Percentiles rank a stretch among this genome's conserved stretches.
phyloP scores from a whole-genome alignment of 2,797 vertebrate species.

The Atherinosoma microstoma region DNA sequence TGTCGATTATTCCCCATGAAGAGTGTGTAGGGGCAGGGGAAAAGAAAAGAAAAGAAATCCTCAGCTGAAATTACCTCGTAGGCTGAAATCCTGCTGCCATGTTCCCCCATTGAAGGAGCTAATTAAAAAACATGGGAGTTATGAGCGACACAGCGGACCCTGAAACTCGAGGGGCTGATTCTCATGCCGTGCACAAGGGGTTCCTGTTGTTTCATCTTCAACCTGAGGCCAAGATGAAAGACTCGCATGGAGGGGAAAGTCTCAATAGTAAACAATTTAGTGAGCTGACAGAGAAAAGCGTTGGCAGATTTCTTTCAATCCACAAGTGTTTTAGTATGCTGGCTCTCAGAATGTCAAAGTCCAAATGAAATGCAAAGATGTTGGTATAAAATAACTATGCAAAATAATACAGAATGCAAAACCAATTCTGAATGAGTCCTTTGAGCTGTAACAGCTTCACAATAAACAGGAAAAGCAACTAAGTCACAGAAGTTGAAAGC shows the following conservation, averaged over 20 bases:
- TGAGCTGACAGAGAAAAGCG: neutral
- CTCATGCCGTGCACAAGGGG: slow-evolving; percentile 37
- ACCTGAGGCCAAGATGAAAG: slow-evolving; percentile 44
- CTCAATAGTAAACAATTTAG: slow-evolving; percentile 43
- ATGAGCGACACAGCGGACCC: slow-evolving; percentile 18
- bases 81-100: slow-evolving; percentile 78
- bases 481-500: neutral
- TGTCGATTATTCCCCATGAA: slow-evolving; percentile 67
- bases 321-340: neutral
- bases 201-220: slow-evolving; percentile 58
- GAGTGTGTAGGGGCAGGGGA: slow-evolving; percentile 43
- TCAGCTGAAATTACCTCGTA: slow-evolving; percentile 66
- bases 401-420: slow-evolving; percentile 2
- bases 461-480: neutral
- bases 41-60: slow-evolving; percentile 54
- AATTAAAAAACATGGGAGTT: slow-evolving; percentile 75
- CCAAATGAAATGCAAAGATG: neutral
- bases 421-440: neutral
- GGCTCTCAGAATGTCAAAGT: neutral
- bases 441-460: neutral
- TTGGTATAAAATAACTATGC: neutral
- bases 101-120: slow-evolving; percentile 66
- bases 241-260: slow-evolving; percentile 35
- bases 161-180: slow-evolving; percentile 42
- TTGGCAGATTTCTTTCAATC: neutral